Percentiles rank a stretch among this genome's conserved stretches.
These are phyloP conservation scores for Lipophrys pholis DNA, from an alignment of 2,113 vertebrate genomes.

Conservation along the genomic window DNA sequence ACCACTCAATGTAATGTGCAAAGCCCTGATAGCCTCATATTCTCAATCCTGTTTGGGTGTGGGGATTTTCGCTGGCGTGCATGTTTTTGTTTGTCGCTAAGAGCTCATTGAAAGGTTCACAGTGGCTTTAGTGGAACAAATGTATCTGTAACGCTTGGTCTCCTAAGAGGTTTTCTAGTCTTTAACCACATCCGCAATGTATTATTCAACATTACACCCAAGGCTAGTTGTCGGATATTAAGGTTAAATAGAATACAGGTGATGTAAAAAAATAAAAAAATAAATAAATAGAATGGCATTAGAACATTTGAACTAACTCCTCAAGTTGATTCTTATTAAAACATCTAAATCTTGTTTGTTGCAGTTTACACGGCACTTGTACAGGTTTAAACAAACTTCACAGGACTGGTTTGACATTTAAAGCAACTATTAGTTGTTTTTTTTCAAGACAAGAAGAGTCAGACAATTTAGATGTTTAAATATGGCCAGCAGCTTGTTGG, in stretches of 20 bases:
- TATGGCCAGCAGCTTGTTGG: too few species aligned
- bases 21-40: constrained; percentile 67
- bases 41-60: constrained; percentile 45
- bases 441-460: too few species aligned
- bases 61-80: constrained; percentile 26
- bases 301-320: background rate
- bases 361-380: too few species aligned
- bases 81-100: constrained; percentile 6
- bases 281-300: too few species aligned
- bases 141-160: constrained; percentile 16
- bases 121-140: background rate
- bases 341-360: background rate
- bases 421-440: too few species aligned
- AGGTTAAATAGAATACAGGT: background rate
- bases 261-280: too few species aligned
- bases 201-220: background rate
- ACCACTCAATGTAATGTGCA: constrained; percentile 79
- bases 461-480: too few species aligned
- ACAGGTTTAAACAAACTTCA: too few species aligned
- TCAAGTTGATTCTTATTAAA: background rate
- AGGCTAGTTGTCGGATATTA: background rate
- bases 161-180: constrained; percentile 15
- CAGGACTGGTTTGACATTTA: too few species aligned
- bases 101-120: constrained; percentile 17
- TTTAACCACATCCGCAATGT: constrained; percentile 4